Base-by-base conservation (phyloP, 2,113 vertebrate species). In the Propithecus coquereli region DNA sequence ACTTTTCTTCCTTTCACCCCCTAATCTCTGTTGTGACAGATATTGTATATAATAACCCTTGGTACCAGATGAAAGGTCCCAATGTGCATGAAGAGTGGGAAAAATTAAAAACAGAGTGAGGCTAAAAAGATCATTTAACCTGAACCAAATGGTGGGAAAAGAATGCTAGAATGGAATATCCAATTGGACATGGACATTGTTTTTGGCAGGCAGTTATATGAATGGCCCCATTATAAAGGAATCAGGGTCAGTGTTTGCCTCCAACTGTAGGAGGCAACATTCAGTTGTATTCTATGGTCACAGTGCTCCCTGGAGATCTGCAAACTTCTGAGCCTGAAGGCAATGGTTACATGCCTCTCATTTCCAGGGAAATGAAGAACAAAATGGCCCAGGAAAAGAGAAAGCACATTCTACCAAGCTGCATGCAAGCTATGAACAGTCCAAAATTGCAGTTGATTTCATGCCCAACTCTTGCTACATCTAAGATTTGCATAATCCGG, bases 401-500 rank as follows among this genome's bases (percentile, higher is more conserved):
- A 83, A 88, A 32, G 17, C 37, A 30, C 34, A 40, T 86, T 50
- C 74, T 79, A 83, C 17, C 59, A n/a, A 82, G 34, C 45, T 34
- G n/a, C 57, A 84, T 8, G 54, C 87, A 34, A 70, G 5, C 18
- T 30, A n/a, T 4, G 30, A 4, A 61, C 57, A 88, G 90, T 87
- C 66, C 5, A 90, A 87, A 95, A 71, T 2, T 66, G 11, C 47
- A 66, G 3, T 6, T 86, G 66, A 93, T 71, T 90, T 92, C 89
- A 74, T 96, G 96, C 82, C 80, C 96, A 94, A 54, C 57, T 93
- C 76, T 96, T 96, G 93, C 93, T 93, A 76, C 93, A 96, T 86
- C 95, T 80, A 22, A 93, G 68, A 97, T 97, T 98, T 98, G 97
- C 97, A 98, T 98, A 97, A 97, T 52, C 17, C 14, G 32, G 37